Evolutionary conservation across 2,797 vertebrate genomes (phyloP).

Genomic region (Echiichthys vipera): DNA sequence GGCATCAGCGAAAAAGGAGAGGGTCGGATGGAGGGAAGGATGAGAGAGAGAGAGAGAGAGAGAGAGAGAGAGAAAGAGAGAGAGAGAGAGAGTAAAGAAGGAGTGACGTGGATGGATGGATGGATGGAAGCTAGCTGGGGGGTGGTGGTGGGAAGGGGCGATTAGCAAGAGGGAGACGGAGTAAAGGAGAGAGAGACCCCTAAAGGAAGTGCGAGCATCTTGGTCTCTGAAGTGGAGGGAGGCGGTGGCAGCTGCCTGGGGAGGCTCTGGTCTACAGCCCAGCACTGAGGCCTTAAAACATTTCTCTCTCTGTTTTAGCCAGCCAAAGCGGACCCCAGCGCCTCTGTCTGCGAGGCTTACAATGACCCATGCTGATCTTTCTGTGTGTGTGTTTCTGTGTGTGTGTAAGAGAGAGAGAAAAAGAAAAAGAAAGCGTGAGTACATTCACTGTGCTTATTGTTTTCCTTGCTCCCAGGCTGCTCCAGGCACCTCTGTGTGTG

Average conservation of each 20-base stretch:
- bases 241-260: constrained; percentile 71
- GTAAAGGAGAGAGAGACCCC: constrained; percentile 69
- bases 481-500: constrained; percentile 79
- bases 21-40: constrained; percentile 60
- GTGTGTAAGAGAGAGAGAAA: no score
- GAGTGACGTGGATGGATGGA: constrained; percentile 64
- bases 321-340: constrained; percentile 79
- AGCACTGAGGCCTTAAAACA: constrained; percentile 79
- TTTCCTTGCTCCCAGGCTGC: constrained; percentile 82
- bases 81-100: constrained; percentile 55
- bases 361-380: constrained; percentile 84
- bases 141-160: neutral
- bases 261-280: constrained; percentile 71
- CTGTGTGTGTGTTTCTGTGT: constrained; percentile 61
- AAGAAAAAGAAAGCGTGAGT: constrained; percentile 71
- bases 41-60: constrained; percentile 58
- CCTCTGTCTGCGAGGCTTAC: constrained; percentile 82
- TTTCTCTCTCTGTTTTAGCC: constrained; percentile 74
- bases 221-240: constrained; percentile 76
- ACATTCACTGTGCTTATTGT: constrained; percentile 79
- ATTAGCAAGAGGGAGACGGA: constrained; percentile 39
- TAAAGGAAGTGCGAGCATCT: constrained; percentile 76
- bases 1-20: constrained; percentile 64
- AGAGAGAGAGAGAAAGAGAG: constrained; percentile 58
- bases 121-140: constrained; percentile 53